phyloP scores from a whole-genome alignment of 2,797 vertebrate genomes.

The Hyperoplus lanceolatus region DNA sequence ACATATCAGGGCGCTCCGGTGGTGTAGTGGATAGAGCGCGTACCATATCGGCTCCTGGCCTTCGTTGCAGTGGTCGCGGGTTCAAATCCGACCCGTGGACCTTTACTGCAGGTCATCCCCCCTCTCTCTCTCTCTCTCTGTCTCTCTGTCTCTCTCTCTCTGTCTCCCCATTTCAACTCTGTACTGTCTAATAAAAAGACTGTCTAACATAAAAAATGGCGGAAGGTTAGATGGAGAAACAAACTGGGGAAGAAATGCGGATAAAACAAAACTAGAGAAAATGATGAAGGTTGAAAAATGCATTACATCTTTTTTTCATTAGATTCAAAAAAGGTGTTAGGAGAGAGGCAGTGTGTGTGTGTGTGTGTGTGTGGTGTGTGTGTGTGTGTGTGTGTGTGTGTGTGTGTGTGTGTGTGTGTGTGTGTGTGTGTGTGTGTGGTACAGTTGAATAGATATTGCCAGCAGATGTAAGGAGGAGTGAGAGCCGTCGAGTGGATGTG shows the following conservation, averaged over 20 bases:
- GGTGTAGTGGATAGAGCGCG: no score
- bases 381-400: slow-evolving; percentile 15
- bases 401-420: not conserved
- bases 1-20: no score
- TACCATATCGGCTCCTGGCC: no score
- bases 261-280: not conserved
- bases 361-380: slow-evolving; percentile 12
- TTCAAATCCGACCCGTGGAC: no score
- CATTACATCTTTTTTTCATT: slow-evolving; percentile 56
- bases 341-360: slow-evolving; percentile 4
- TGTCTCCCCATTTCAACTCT: no score
- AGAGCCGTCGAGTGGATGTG: slow-evolving; percentile 26
- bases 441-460: slow-evolving; percentile 8
- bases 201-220: not conserved
- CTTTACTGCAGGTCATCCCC: no score
- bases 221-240: not conserved
- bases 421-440: not conserved
- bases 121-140: no score
- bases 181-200: not conserved
- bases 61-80: no score
- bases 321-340: slow-evolving; percentile 11
- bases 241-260: not conserved
- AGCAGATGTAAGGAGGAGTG: slow-evolving; percentile 14
- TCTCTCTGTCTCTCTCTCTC: no score
- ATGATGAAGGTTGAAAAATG: slow-evolving; percentile 35